Conservation (phyloP, 2,113 vertebrate species). For the Natator depressus region DNA sequence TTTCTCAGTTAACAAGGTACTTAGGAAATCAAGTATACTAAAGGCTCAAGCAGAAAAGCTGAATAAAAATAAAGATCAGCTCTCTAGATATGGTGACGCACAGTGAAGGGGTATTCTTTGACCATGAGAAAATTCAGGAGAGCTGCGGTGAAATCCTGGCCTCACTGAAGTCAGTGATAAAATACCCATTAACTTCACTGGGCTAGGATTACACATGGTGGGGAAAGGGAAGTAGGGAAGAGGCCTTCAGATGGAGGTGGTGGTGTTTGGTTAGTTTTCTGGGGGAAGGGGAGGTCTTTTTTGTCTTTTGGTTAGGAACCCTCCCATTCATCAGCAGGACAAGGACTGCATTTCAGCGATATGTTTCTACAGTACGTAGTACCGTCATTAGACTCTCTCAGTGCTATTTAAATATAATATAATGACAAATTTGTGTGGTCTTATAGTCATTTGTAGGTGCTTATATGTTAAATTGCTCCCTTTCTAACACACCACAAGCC, state of each 20-base stretch:
- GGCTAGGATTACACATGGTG: not conserved
- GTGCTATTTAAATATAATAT: not conserved
- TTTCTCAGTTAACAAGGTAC: not conserved
- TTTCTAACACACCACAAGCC: not conserved
- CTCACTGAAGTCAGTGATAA: not conserved
- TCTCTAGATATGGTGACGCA: accelerated
- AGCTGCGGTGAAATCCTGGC: not conserved
- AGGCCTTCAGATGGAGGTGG: not conserved
- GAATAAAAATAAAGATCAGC: not conserved
- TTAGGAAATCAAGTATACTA: not conserved
- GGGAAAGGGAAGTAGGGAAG: not conserved
- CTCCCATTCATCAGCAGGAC: not conserved
- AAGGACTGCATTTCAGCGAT: not conserved
- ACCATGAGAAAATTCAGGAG: not conserved
- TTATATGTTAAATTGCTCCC: not conserved
- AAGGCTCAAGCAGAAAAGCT: not conserved
- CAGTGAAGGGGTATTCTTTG: not conserved
- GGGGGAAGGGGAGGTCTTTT: not conserved
- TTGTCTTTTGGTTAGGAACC: no score
- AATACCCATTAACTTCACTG: not conserved
- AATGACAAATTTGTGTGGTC: not conserved
- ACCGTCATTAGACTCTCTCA: not conserved
- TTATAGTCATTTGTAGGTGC: not conserved
- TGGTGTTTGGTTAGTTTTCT: no score
- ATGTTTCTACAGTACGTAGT: not conserved